Evolutionary conservation across 2,113 vertebrate genomes (phyloP).

Genomic region (Limanda limanda): DNA sequence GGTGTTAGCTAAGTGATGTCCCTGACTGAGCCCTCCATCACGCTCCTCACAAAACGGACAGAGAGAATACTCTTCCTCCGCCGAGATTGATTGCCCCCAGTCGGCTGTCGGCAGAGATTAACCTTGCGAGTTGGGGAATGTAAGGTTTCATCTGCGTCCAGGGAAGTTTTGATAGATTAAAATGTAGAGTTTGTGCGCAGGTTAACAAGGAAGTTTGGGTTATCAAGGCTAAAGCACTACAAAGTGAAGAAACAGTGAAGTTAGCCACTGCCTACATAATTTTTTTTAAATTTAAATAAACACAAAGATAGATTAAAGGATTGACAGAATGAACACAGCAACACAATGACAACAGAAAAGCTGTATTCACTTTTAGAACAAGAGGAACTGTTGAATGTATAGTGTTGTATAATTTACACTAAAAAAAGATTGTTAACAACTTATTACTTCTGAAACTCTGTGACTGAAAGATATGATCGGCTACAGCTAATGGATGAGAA

Average conservation of each 20-base stretch:
- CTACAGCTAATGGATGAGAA: no score
- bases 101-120: constrained; percentile 68
- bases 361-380: no score
- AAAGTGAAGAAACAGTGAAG: background rate
- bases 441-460: no score
- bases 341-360: no score
- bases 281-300: no score
- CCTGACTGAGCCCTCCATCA: constrained; percentile 71
- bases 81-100: constrained; percentile 66
- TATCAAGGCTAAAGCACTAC: background rate
- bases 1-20: constrained; percentile 58
- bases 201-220: background rate
- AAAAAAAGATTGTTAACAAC: no score
- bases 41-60: constrained; percentile 68
- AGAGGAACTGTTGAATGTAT: no score
- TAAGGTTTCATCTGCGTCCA: constrained; percentile 25
- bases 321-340: no score
- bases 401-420: no score
- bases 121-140: constrained; percentile 60
- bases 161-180: constrained; percentile 13
- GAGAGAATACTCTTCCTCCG: constrained; percentile 63
- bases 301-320: no score
- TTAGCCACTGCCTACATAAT: no score
- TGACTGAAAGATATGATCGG: no score
- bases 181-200: background rate